Percentiles rank a stretch among this genome's conserved stretches.
Conservation (phyloP, 2,888 invertebrate species). For the Hololepta plana region DNA sequence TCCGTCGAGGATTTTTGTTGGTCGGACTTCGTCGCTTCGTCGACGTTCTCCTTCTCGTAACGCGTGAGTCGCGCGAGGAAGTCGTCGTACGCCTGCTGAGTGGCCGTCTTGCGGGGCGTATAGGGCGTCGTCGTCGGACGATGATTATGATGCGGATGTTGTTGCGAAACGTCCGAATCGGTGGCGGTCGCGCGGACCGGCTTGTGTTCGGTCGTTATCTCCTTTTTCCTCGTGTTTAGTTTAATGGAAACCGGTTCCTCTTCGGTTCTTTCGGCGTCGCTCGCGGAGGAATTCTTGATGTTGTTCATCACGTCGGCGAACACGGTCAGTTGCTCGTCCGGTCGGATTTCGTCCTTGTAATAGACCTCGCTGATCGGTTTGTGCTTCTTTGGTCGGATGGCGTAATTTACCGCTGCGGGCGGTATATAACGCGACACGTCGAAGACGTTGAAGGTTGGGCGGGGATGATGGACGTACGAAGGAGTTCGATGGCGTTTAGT, state of each 20-base stretch:
- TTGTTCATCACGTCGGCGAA: constrained; percentile 33
- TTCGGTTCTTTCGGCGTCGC: constrained; percentile 1
- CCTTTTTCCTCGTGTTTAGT: constrained; percentile 6
- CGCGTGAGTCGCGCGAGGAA: too few species aligned
- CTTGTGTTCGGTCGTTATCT: not conserved
- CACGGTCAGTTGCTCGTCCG: constrained; percentile 27
- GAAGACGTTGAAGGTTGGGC: constrained; percentile 4
- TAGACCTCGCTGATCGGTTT: constrained; percentile 20
- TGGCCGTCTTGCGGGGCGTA: too few species aligned
- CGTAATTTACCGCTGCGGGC: too few species aligned
- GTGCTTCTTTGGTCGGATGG: constrained; percentile 5
- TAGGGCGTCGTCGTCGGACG: too few species aligned
- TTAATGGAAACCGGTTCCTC: constrained; percentile 9
- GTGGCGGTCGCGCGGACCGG: too few species aligned
- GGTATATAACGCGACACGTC: constrained; percentile 4
- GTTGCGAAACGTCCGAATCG: too few species aligned
- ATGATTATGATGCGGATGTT: too few species aligned
- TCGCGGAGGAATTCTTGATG: constrained; percentile 21
- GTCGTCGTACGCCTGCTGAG: too few species aligned
- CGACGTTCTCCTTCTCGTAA: too few species aligned
- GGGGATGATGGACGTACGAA: constrained; percentile 3
- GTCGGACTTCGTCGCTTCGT: too few species aligned
- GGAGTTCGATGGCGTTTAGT: too few species aligned
- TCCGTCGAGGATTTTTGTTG: too few species aligned
- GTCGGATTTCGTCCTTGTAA: constrained; percentile 25